A percentile compares a stretch with the other conserved stretches of the same genome.
Conservation (phyloP, 2,797 vertebrate genomes). For the Rhinogobio ventralis region DNA sequence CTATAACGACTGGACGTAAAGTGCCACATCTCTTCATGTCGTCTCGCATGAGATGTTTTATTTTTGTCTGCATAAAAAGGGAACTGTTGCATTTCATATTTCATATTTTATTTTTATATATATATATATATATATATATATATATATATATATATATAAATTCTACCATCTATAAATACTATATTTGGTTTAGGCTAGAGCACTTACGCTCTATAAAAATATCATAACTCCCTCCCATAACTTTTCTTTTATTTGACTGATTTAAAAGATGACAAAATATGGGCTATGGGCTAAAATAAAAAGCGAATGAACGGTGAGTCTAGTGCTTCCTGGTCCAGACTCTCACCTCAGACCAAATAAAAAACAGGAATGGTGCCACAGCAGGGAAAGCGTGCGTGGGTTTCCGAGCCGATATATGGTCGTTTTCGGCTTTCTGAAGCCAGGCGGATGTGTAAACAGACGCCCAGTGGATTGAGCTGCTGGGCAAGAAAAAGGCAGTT, state of each 20-base stretch:
- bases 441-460: constrained; percentile 45
- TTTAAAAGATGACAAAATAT: constrained; percentile 18
- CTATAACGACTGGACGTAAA: constrained; percentile 40
- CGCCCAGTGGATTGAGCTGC: constrained; percentile 38
- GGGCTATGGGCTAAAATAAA: constrained; percentile 7
- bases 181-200: constrained; percentile 56
- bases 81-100: constrained; percentile 13
- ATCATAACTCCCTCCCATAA: neutral
- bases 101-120: no score
- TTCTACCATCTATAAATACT: constrained; percentile 34
- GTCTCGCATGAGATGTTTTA: neutral
- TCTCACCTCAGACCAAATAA: neutral
- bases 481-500: constrained; percentile 77
- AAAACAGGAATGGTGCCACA: neutral
- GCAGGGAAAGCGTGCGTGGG: constrained; percentile 13
- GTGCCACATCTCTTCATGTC: constrained; percentile 47
- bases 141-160: constrained; percentile 15
- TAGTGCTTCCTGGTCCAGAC: neutral
- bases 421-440: constrained; percentile 44
- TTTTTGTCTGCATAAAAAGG: constrained; percentile 39
- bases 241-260: neutral
- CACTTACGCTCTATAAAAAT: constrained; percentile 22
- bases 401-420: constrained; percentile 20
- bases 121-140: no score
- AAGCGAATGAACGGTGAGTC: neutral